A percentile compares a stretch with the other conserved stretches of the same genome.
phyloP scores from a whole-genome alignment of 1,140 invertebrate genomes.

The Mercenaria mercenaria region DNA sequence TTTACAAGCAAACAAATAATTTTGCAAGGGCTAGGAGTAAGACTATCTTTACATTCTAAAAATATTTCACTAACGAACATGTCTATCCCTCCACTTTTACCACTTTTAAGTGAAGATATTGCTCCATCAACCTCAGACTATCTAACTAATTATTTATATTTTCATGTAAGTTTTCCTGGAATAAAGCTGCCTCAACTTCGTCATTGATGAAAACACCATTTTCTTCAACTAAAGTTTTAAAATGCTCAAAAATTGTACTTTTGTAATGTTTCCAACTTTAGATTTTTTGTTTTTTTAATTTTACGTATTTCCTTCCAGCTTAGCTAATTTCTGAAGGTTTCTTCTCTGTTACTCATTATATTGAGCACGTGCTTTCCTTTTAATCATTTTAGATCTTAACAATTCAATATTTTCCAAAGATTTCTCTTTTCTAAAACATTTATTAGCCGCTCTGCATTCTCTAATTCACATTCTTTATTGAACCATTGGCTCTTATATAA shows the following conservation, averaged over 20 bases:
- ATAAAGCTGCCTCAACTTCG: neutral
- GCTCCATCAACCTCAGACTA: neutral
- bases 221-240: neutral
- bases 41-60: neutral
- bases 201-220: neutral
- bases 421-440: neutral
- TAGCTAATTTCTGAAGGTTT: neutral
- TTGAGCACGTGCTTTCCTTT: neutral
- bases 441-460: neutral
- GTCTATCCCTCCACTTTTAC: neutral
- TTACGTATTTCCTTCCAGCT: neutral
- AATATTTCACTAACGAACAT: neutral
- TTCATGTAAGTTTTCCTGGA: neutral
- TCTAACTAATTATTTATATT: neutral
- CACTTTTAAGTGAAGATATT: neutral
- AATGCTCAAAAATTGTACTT: neutral
- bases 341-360: neutral
- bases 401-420: neutral
- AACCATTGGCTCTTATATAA: no score
- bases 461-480: neutral
- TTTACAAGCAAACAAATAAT: conserved; percentile 24
- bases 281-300: neutral
- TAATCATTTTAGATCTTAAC: neutral
- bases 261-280: neutral
- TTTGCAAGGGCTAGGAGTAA: neutral